Conservation (phyloP, 2,113 vertebrate species). For the Sander vitreus region DNA sequence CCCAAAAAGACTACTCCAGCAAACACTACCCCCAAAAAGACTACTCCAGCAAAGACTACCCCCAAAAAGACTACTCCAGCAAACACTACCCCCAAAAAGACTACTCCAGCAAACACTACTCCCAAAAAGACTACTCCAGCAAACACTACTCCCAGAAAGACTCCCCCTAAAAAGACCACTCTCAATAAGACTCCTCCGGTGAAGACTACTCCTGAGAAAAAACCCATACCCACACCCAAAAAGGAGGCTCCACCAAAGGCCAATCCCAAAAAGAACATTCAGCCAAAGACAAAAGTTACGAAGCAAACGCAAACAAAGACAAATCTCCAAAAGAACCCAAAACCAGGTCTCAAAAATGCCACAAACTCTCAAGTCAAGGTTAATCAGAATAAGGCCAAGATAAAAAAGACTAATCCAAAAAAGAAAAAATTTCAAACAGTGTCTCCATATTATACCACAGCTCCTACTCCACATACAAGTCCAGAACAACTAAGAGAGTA, state of each 20-base stretch:
- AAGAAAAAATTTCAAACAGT: conserved; percentile 34
- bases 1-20: neutral
- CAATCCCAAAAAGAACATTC: conserved; percentile 36
- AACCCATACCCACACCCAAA: conserved; percentile 33
- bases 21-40: conserved; percentile 8
- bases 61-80: neutral
- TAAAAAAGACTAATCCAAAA: conserved; percentile 48
- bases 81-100: neutral
- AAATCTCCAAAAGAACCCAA: conserved; percentile 40
- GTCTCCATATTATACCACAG: conserved; percentile 19
- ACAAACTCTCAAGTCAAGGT: conserved; percentile 31
- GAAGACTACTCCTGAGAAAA: conserved; percentile 9
- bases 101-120: neutral
- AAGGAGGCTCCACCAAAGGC: conserved; percentile 35
- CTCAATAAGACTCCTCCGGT: conserved; percentile 4
- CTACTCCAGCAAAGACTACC: neutral
- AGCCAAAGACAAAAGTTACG: conserved; percentile 40
- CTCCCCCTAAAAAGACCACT: neutral
- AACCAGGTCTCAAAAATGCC: conserved; percentile 31
- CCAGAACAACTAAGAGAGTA: conserved; percentile 15
- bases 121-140: neutral
- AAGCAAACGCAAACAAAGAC: conserved; percentile 52
- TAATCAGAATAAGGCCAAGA: conserved; percentile 33
- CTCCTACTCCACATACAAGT: conserved; percentile 17
- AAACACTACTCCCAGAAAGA: neutral